Conservation (phyloP, 1,140 invertebrate genomes). For the Frieseomelitta varia region DNA sequence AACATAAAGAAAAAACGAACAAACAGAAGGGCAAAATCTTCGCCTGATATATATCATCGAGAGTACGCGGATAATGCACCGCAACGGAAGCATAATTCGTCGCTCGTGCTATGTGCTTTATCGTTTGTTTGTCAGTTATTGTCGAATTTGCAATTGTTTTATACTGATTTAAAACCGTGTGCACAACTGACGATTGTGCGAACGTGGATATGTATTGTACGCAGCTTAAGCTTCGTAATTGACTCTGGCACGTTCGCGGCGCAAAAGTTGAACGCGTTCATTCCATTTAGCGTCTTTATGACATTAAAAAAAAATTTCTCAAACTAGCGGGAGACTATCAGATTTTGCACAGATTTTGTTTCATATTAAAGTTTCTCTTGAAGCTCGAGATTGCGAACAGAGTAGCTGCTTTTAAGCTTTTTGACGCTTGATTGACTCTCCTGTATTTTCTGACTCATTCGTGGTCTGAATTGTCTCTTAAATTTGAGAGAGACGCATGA, state of each 20-base stretch:
- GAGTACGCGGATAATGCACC: slow-evolving; percentile 21
- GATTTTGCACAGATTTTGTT: no score
- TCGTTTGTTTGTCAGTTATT: slow-evolving; percentile 29
- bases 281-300: no score
- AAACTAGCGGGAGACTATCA: no score
- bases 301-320: no score
- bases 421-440: not conserved
- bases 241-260: no score
- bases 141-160: not conserved
- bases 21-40: slow-evolving; percentile 8
- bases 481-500: not conserved
- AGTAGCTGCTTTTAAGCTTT: no score
- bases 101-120: slow-evolving; percentile 27
- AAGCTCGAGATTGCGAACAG: not conserved
- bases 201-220: no score
- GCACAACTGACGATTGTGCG: no score
- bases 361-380: no score
- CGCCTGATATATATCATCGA: slow-evolving; percentile 26
- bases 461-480: fast-evolving
- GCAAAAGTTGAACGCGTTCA: no score
- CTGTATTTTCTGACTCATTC: not conserved
- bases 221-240: no score
- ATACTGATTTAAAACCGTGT: not conserved
- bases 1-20: not conserved
- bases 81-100: slow-evolving; percentile 20